Base-by-base conservation (phyloP, 2,888 invertebrate species). In the Steinernema carpocapsae region DNA sequence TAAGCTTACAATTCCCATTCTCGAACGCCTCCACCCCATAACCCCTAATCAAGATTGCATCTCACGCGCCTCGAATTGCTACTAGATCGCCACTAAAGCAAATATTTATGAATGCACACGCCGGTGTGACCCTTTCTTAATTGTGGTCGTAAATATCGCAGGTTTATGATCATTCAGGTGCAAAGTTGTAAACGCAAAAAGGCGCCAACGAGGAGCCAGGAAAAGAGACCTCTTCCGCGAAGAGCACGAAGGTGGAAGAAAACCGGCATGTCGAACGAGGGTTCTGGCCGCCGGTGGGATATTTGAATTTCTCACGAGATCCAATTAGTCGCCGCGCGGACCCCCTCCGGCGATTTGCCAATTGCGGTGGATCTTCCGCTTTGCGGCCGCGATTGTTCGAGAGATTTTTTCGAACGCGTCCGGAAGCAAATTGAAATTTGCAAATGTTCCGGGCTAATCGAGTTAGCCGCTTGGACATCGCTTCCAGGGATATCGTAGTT, bases 91-190 rank as follows among this genome's bases (percentile, higher is more conserved):
- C 64, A 64, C 29, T 64, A 64, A 64, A 26, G 32, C 64, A 64
- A 64, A 64, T 32, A 64, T 64, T 64, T 64, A 64, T 64, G 64
- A 64, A 64, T 64, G 32, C 52, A 37, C 37, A 37, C 37, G 52
- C 24, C 52, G 17, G 32, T 32, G 64, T 64, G 64, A 64, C 64
- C 64, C n/a, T 7, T 64, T 29, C 26, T 64, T 32, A 26, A 64
- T 64, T 64, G 64, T 26, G 64, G 64, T 64, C 64, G 64, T 64
- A 64, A 64, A 64, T 64, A 64, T 64, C 64, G 64, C 64, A 64
- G 64, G 64, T 64, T 64, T 64, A 64, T 64, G 64, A 64, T 64
- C 64, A 64, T n/a, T 64, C 64, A 64, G 64, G 64, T 64, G 64
- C 64, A 29, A 64, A 64, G 64, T 64, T 64, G 64, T 64, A 64